These are phyloP conservation scores for Oreotrochilus melanogaster DNA, from an alignment of 2,113 vertebrate species.

Conservation along the genomic window DNA sequence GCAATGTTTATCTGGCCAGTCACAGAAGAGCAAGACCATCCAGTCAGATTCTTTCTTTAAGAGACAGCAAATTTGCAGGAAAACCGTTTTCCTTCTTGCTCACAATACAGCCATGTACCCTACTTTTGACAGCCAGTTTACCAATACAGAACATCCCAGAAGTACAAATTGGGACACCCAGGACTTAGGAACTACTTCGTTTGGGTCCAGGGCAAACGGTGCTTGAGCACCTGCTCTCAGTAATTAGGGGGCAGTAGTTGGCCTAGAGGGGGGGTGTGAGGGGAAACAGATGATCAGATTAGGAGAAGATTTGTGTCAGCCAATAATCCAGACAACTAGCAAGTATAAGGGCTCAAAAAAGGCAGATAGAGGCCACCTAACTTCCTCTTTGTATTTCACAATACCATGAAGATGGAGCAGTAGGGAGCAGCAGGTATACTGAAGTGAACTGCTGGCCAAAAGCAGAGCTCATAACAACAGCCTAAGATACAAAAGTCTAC, in stretches of 20 bases:
- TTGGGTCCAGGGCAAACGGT: neutral
- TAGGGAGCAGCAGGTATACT: neutral
- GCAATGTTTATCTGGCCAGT: neutral
- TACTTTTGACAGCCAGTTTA: neutral
- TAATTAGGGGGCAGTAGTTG: neutral
- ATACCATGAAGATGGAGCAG: neutral
- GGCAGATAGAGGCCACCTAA: neutral
- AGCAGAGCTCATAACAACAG: neutral
- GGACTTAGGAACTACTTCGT: neutral
- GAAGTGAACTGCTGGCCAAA: neutral
- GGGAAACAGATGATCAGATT: neutral
- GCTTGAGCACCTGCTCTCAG: neutral
- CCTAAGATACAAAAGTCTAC: neutral
- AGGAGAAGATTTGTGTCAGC: neutral
- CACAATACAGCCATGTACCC: neutral
- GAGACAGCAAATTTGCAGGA: neutral
- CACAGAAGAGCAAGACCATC: neutral
- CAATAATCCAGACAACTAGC: neutral
- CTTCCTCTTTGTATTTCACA: neutral
- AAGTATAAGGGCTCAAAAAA: neutral
- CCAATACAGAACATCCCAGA: neutral
- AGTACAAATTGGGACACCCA: neutral
- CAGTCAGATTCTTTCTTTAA: neutral
- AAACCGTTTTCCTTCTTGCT: neutral
- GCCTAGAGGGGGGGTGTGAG: fast-evolving